Conservation (phyloP, 2,888 invertebrate genomes). For the Tipula vernalis region DNA sequence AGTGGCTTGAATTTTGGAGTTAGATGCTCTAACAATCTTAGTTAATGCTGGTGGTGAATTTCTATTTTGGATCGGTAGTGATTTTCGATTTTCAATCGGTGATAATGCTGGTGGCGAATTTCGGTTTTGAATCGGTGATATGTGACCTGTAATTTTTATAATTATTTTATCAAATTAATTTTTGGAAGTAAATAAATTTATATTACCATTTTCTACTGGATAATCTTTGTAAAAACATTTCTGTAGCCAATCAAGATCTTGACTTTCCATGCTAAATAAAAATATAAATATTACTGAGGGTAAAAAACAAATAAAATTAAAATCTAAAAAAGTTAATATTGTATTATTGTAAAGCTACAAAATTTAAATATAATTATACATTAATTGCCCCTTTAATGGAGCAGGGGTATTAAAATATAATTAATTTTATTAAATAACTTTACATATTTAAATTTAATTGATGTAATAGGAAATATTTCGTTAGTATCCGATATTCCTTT, state of each 20-base stretch:
- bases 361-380: neutral
- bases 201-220: neutral
- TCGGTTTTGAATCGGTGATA: neutral
- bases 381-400: neutral
- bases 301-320: neutral
- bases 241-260: neutral
- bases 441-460: too few relatives aligned
- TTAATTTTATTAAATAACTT: too few relatives aligned
- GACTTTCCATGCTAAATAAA: neutral
- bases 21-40: too few relatives aligned
- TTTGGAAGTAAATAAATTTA: neutral
- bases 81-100: neutral
- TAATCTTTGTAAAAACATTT: neutral
- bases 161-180: neutral
- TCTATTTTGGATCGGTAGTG: too few relatives aligned
- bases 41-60: too few relatives aligned
- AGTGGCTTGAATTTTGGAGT: too few relatives aligned
- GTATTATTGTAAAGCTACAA: neutral
- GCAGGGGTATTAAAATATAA: too few relatives aligned
- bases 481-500: too few relatives aligned
- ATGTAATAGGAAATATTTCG: too few relatives aligned
- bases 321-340: neutral
- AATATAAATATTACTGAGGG: too few relatives aligned
- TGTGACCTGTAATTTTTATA: neutral
- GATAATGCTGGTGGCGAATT: neutral